Evolutionary conservation across 2,797 vertebrate species (phyloP).

Genomic region (Diglossa cyanea): DNA sequence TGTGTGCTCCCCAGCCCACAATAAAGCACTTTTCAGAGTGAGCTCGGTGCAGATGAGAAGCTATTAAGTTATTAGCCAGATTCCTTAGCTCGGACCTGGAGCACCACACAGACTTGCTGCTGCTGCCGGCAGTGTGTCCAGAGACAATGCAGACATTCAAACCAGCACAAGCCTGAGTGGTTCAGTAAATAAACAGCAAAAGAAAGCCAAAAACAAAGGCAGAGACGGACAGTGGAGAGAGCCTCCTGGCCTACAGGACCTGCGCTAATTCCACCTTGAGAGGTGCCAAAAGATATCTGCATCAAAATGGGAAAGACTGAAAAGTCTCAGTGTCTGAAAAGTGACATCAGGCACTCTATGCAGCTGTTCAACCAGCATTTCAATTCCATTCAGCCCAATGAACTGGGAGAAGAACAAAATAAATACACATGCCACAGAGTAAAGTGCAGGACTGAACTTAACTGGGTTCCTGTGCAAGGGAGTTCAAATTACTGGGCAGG

Average conservation of each 20-base stretch:
- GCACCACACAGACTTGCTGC: neutral
- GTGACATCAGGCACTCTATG: conserved; percentile 48
- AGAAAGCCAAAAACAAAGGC: conserved; percentile 50
- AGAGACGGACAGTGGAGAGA: neutral
- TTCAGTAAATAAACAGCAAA: conserved; percentile 61
- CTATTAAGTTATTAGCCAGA: conserved; percentile 70
- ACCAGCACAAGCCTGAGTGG: neutral
- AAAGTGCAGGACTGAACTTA: neutral
- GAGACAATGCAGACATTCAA: conserved; percentile 74
- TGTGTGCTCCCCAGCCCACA: conserved; percentile 35
- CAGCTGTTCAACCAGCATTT: conserved; percentile 75
- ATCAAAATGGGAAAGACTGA: conserved; percentile 68
- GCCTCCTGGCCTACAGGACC: neutral
- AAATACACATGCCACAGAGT: neutral
- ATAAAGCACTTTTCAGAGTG: conserved; percentile 44
- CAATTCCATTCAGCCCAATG: neutral
- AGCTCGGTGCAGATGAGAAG: neutral
- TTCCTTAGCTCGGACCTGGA: conserved; percentile 49
- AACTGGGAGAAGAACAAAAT: neutral
- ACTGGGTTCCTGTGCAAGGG: neutral
- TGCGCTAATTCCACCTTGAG: conserved; percentile 58
- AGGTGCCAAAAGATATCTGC: conserved; percentile 71
- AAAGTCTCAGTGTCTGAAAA: conserved; percentile 22
- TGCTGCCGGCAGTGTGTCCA: conserved; percentile 22
- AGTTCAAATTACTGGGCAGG: neutral